A percentile compares a stretch with the other conserved stretches of the same genome.
These are phyloP conservation scores for Dexiosoma caninum DNA, from an alignment of 2,888 invertebrate genomes.

Conservation along the genomic window DNA sequence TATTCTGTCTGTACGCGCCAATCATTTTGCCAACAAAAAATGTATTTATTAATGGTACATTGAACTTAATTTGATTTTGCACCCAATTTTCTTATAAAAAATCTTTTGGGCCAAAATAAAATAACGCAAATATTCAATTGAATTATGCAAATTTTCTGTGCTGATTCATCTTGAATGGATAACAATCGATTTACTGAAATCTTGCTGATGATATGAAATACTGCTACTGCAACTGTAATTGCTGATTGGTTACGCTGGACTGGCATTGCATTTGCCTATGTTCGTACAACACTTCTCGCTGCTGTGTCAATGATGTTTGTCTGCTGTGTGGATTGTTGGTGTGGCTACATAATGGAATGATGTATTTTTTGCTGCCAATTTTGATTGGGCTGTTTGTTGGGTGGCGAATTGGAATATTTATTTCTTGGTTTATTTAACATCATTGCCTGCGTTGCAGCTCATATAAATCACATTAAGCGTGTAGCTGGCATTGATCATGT, in stretches of 20 bases:
- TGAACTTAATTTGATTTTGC: conserved; percentile 56
- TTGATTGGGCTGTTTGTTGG: conserved; percentile 51
- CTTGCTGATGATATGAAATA: conserved; percentile 48
- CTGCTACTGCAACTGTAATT: conserved; percentile 25
- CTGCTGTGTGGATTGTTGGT: conserved; percentile 3
- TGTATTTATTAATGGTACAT: conserved; percentile 47
- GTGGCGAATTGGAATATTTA: conserved; percentile 28
- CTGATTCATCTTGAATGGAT: conserved; percentile 53
- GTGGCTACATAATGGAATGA: conserved; percentile 8
- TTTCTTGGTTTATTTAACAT: conserved; percentile 42
- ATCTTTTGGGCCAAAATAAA: conserved; percentile 20
- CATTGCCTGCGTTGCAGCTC: conserved; percentile 80
- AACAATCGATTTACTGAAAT: conserved; percentile 59
- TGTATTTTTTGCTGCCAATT: conserved; percentile 51
- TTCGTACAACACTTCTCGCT: conserved; percentile 6
- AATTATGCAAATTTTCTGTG: conserved; percentile 60
- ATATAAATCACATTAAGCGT: conserved; percentile 92
- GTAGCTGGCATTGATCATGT: conserved; percentile 92
- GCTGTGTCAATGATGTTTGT: conserved; percentile 9
- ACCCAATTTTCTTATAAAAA: conserved; percentile 49
- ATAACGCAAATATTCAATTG: conserved; percentile 55
- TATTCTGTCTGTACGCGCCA: conserved; percentile 10
- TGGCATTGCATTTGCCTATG: conserved; percentile 23
- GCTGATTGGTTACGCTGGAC: conserved; percentile 38
- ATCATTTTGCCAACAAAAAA: conserved; percentile 13